Evolutionary conservation across 2,797 vertebrate genomes (phyloP).

Genomic region (Chiloscyllium punctatum): DNA sequence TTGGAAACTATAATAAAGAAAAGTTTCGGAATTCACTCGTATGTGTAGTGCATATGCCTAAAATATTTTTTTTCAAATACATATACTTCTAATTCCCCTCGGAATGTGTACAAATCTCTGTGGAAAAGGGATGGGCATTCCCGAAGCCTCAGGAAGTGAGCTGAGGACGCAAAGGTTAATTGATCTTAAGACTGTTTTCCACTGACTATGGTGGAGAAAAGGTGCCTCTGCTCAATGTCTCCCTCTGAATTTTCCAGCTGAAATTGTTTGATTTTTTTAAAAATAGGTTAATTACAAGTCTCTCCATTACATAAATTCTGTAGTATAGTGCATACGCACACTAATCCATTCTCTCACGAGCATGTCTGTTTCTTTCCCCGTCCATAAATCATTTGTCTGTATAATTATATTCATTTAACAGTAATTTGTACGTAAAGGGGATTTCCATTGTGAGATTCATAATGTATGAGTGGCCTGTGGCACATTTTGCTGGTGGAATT

Average conservation of each 20-base stretch:
- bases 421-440: slow-evolving; percentile 26
- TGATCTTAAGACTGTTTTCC: not conserved
- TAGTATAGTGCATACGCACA: not conserved
- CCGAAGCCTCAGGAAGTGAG: not conserved
- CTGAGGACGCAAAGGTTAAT: not conserved
- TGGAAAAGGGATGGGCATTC: not conserved
- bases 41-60: not conserved
- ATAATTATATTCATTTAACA: slow-evolving; percentile 35
- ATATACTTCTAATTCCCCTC: not conserved
- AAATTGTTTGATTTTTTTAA: not conserved
- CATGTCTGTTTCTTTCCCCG: not conserved
- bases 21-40: not conserved
- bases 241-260: not conserved
- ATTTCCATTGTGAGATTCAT: slow-evolving; percentile 34
- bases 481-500: slow-evolving; percentile 13
- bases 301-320: not conserved
- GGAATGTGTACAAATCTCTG: not conserved
- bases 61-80: not conserved
- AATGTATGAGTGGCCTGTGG: slow-evolving; percentile 16
- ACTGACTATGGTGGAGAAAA: not conserved
- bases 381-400: slow-evolving; percentile 30
- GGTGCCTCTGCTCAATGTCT: not conserved
- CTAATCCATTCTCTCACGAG: not conserved
- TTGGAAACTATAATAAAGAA: not conserved
- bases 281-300: not conserved